Evolutionary conservation across 53 echinoderm and acorn worm genomes (phyloP).

Genomic region (Antedon mediterranea): DNA sequence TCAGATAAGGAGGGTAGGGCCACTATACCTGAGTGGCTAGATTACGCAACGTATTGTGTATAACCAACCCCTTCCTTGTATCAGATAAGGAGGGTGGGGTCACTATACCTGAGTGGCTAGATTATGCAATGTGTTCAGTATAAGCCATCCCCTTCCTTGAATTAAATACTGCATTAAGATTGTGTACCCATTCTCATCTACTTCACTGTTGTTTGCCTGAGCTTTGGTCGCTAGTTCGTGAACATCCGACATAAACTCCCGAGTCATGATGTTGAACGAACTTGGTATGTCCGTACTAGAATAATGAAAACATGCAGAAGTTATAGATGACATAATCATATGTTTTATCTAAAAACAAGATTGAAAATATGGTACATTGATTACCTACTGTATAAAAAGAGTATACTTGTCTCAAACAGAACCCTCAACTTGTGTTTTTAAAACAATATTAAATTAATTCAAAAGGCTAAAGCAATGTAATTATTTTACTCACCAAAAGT

Average conservation of each 20-base stretch:
- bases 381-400: too few relatives aligned
- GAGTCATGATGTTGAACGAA: constrained; percentile 77
- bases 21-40: too few relatives aligned
- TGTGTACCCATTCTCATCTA: constrained; percentile 12
- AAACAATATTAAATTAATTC: too few relatives aligned
- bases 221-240: constrained; percentile 44
- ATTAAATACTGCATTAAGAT: constrained; percentile 68
- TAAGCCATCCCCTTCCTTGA: constrained; percentile 83
- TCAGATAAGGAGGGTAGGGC: too few relatives aligned
- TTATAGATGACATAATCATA: too few relatives aligned
- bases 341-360: too few relatives aligned
- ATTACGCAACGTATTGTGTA: too few relatives aligned
- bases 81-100: too few relatives aligned
- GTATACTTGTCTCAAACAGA: too few relatives aligned
- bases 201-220: constrained; percentile 5
- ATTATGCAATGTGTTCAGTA: constrained; percentile 57
- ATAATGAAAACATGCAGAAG: background rate
- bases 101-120: constrained; percentile 85
- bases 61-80: too few relatives aligned
- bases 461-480: background rate
- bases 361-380: too few relatives aligned
- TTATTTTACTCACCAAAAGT: constrained; percentile 57
- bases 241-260: constrained; percentile 73
- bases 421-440: too few relatives aligned
- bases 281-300: constrained; percentile 88